Evolutionary conservation across 2,797 vertebrate species (phyloP).

Genomic region (Serranus cabrilla): DNA sequence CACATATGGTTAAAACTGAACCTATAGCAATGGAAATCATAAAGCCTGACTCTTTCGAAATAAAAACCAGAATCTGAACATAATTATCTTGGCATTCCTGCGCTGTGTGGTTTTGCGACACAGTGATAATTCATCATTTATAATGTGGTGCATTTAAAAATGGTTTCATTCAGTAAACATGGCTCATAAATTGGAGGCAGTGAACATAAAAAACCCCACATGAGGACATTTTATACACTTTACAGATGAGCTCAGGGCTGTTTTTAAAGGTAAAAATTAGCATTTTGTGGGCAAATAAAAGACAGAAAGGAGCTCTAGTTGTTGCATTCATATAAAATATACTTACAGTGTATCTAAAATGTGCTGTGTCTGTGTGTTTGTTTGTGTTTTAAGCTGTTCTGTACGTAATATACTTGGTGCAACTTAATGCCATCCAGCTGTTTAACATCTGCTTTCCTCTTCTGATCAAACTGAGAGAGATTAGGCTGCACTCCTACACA

Average conservation of each 20-base stretch:
- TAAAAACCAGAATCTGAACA: neutral
- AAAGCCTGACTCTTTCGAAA: neutral
- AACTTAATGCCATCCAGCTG: slow-evolving; percentile 39
- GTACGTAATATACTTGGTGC: neutral
- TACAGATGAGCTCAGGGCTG: neutral
- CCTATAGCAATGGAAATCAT: neutral
- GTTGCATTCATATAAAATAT: neutral
- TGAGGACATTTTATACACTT: neutral
- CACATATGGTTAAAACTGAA: neutral
- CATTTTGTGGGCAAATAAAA: neutral
- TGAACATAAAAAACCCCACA: neutral
- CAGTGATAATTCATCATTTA: neutral
- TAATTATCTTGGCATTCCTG: slow-evolving; percentile 4
- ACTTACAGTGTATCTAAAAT: neutral
- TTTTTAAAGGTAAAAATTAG: neutral
- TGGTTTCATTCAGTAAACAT: neutral
- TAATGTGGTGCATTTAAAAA: neutral
- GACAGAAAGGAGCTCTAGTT: neutral
- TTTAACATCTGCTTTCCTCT: slow-evolving; percentile 33
- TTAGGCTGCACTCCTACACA: neutral
- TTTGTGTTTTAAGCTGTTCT: neutral
- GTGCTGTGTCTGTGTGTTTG: neutral
- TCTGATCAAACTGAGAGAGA: slow-evolving; percentile 14
- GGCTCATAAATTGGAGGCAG: neutral
- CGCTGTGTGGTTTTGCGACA: neutral